Percentiles rank a stretch among this genome's conserved stretches.
These are phyloP conservation scores for Drosophila sulfurigaster DNA, from an alignment of 1,140 invertebrate species.

Conservation along the genomic window DNA sequence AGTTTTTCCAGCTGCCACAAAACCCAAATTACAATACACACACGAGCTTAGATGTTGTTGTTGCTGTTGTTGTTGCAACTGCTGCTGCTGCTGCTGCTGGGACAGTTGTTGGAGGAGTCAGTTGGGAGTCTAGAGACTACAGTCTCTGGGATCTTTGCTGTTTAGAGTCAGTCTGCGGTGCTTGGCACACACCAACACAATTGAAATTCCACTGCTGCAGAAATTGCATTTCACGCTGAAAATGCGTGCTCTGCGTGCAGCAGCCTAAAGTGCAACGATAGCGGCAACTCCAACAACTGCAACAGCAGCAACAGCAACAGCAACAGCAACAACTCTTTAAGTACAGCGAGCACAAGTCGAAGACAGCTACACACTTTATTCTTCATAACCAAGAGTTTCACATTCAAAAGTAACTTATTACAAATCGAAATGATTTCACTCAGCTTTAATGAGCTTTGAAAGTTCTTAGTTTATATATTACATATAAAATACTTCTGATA, in stretches of 20 bases:
- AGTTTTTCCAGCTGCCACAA: slow-evolving; percentile 51
- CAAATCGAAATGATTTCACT: too few species aligned
- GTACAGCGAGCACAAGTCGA: slow-evolving; percentile 9
- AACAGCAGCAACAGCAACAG: slow-evolving; percentile 35
- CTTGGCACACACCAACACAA: slow-evolving; percentile 75
- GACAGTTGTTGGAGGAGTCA: background rate
- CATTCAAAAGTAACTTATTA: too few species aligned
- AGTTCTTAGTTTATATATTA: too few species aligned
- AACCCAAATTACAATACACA: slow-evolving; percentile 31
- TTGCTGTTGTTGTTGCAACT: slow-evolving; percentile 8
- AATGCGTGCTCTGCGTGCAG: slow-evolving; percentile 85
- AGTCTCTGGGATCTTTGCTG: too few species aligned
- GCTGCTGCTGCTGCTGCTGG: slow-evolving; percentile 6
- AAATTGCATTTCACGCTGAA: slow-evolving; percentile 85
- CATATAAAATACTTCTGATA: too few species aligned
- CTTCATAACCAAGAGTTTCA: too few species aligned
- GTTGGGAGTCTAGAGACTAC: slow-evolving; percentile 13
- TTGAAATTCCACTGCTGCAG: slow-evolving; percentile 84
- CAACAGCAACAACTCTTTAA: slow-evolving; percentile 17
- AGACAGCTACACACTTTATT: background rate
- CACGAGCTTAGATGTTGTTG: background rate
- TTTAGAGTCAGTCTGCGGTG: slow-evolving; percentile 5
- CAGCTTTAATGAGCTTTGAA: too few species aligned
- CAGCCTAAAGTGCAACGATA: slow-evolving; percentile 59
- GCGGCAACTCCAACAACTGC: slow-evolving; percentile 40